These are phyloP conservation scores for Oryzias sinensis DNA, from an alignment of 2,797 vertebrate species.

Conservation along the genomic window DNA sequence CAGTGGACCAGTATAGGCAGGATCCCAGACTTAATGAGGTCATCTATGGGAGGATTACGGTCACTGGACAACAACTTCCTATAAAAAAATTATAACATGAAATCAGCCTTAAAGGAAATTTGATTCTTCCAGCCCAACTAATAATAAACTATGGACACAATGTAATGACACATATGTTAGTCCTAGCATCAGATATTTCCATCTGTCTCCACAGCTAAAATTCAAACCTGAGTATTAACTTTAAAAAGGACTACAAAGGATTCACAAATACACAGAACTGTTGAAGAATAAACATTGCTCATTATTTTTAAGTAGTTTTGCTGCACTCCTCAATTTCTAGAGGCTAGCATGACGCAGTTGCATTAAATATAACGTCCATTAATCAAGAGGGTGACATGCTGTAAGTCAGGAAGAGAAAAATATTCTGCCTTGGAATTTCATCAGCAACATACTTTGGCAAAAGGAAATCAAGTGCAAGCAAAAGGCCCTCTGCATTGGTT, in stretches of 20 bases:
- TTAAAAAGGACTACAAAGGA: too few species aligned
- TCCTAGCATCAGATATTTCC: too few species aligned
- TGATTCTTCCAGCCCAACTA: neutral
- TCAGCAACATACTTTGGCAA: constrained; percentile 26
- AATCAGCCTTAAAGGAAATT: too few species aligned
- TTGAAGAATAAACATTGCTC: too few species aligned
- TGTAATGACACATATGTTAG: too few species aligned
- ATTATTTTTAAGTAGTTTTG: neutral
- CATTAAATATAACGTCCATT: constrained; percentile 15
- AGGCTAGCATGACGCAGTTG: constrained; percentile 8
- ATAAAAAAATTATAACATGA: constrained; percentile 6
- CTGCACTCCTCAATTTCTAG: neutral
- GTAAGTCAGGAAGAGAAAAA: constrained; percentile 16
- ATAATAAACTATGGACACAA: constrained; percentile 14
- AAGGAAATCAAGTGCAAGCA: constrained; percentile 21
- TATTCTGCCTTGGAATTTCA: constrained; percentile 17
- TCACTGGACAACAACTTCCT: constrained; percentile 99
- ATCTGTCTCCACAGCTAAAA: too few species aligned
- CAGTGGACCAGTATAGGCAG: constrained; percentile 98
- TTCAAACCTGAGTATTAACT: too few species aligned
- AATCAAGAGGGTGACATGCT: constrained; percentile 21
- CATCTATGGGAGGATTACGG: constrained; percentile 97
- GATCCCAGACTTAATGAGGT: constrained; percentile 98
- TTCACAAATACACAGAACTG: too few species aligned
- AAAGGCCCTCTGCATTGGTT: neutral